Evolutionary conservation across 2,797 vertebrate species (phyloP).

Genomic region (Ambastaia sidthimunki): DNA sequence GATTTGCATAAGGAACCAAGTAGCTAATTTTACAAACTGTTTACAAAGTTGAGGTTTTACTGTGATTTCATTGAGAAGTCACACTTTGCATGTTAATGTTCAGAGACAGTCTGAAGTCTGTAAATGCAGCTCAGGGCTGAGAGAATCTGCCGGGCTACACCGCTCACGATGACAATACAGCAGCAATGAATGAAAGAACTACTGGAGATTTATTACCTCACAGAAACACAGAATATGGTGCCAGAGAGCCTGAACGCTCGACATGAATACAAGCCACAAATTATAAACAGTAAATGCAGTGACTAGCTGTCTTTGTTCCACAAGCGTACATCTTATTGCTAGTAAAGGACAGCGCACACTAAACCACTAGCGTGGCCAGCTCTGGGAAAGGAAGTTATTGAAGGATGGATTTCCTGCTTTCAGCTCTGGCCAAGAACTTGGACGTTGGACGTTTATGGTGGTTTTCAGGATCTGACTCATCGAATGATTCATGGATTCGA

Average conservation of each 20-base stretch:
- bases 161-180: slow-evolving; percentile 74
- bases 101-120: slow-evolving; percentile 55
- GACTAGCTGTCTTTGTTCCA: slow-evolving; percentile 86
- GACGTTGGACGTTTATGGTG: slow-evolving; percentile 90
- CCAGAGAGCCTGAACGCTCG: slow-evolving; percentile 76
- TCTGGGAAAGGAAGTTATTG: slow-evolving; percentile 95
- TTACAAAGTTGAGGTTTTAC: slow-evolving; percentile 55
- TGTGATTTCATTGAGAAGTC: slow-evolving; percentile 62
- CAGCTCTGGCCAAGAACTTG: slow-evolving; percentile 88
- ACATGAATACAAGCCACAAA: slow-evolving; percentile 87
- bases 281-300: slow-evolving; percentile 86
- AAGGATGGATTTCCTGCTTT: slow-evolving; percentile 96
- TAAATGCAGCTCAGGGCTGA: slow-evolving; percentile 71
- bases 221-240: slow-evolving; percentile 65
- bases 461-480: slow-evolving; percentile 97
- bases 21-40: slow-evolving; percentile 53
- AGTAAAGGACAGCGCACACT: slow-evolving; percentile 80
- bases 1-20: slow-evolving; percentile 54
- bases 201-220: slow-evolving; percentile 74
- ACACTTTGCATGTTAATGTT: slow-evolving; percentile 71
- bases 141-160: slow-evolving; percentile 66
- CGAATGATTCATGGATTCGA: slow-evolving; percentile 90
- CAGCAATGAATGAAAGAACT: slow-evolving; percentile 73
- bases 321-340: slow-evolving; percentile 82
- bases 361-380: slow-evolving; percentile 80